Evolutionary conservation across 2,113 vertebrate species (phyloP).

Genomic region (Daboia siamensis): DNA sequence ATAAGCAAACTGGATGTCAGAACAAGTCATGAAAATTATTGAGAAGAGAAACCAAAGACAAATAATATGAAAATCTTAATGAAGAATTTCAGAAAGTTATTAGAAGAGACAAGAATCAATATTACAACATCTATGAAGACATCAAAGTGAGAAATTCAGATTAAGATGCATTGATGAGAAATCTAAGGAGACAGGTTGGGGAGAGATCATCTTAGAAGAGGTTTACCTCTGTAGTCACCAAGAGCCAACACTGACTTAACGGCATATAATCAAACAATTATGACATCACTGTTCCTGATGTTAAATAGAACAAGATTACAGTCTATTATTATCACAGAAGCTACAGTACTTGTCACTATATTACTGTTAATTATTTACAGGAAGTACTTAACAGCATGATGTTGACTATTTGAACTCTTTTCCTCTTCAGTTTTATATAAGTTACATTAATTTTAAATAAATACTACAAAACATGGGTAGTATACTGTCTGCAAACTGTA

Average conservation of each 20-base stretch:
- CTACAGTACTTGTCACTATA: neutral
- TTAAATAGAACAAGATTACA: neutral
- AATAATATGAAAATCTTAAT: neutral
- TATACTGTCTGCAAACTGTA: neutral
- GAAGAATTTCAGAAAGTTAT: neutral
- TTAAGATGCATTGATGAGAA: neutral
- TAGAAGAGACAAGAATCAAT: neutral
- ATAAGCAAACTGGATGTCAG: neutral
- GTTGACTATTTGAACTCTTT: neutral
- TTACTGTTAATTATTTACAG: slow-evolving; percentile 3
- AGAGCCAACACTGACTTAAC: neutral
- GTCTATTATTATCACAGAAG: neutral
- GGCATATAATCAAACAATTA: neutral
- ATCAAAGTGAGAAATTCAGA: neutral
- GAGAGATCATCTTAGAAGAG: neutral
- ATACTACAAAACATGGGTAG: neutral
- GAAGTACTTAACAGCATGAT: neutral
- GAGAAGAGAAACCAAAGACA: neutral
- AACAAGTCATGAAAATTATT: neutral
- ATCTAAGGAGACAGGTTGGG: neutral
- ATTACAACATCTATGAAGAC: neutral
- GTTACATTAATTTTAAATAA: neutral
- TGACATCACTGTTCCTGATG: neutral
- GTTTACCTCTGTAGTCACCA: neutral
- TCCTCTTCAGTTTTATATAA: neutral